These are phyloP conservation scores for Callorhinus ursinus DNA, from an alignment of 2,113 vertebrate genomes.

Conservation along the genomic window DNA sequence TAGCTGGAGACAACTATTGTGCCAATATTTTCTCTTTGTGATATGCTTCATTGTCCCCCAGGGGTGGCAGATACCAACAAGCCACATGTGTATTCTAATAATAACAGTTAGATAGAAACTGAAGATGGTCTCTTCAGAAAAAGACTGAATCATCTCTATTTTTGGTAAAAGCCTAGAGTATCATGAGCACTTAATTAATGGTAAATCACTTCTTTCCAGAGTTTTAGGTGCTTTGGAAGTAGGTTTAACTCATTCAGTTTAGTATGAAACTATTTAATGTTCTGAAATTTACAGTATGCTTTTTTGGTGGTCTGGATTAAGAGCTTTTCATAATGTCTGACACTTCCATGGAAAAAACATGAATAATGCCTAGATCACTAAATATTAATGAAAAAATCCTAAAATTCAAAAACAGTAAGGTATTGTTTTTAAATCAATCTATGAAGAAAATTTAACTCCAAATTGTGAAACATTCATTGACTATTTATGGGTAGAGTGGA, in stretches of 20 bases:
- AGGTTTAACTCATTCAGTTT: slow-evolving; percentile 47
- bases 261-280: neutral
- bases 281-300: neutral
- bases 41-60: neutral
- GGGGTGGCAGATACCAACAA: slow-evolving; percentile 36
- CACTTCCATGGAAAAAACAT: neutral
- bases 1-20: slow-evolving; percentile 49
- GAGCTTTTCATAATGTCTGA: neutral
- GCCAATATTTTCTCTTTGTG: slow-evolving; percentile 51
- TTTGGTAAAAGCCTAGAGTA: slow-evolving; percentile 63
- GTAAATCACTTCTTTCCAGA: slow-evolving; percentile 14
- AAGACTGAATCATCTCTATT: slow-evolving; percentile 56
- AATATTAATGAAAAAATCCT: neutral
- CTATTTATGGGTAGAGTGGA: neutral
- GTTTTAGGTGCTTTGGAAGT: neutral
- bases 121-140: slow-evolving; percentile 50
- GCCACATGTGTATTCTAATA: neutral
- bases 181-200: slow-evolving; percentile 54
- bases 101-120: slow-evolving; percentile 53
- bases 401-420: neutral
- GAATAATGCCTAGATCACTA: neutral
- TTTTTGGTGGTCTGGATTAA: neutral
- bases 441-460: neutral
- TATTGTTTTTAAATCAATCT: neutral
- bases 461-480: neutral